phyloP scores from a whole-genome alignment of 2,888 invertebrate genomes.

The Rhopalosiphum nymphaeae region DNA sequence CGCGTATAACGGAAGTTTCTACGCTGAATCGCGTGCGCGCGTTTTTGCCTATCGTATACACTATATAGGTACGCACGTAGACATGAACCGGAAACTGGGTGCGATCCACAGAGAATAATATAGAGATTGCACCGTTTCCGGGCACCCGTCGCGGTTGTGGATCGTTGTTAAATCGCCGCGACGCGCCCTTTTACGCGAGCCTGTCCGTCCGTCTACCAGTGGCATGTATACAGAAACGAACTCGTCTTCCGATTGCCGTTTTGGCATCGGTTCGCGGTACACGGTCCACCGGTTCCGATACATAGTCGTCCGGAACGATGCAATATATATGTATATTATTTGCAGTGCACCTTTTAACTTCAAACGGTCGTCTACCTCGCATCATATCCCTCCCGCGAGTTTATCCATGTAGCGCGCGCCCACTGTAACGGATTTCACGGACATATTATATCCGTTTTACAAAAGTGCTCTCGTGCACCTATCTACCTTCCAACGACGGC shows the following conservation, averaged over 20 bases:
- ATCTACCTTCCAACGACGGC: background rate
- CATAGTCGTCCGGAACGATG: conserved; percentile 1
- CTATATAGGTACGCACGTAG: background rate
- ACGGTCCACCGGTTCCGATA: conserved; percentile 37
- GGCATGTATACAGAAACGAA: background rate
- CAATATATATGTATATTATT: background rate
- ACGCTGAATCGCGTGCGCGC: background rate
- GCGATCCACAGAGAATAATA: background rate
- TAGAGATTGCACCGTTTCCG: conserved; percentile 33
- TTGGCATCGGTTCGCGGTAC: conserved; percentile 41
- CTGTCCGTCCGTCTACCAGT: background rate
- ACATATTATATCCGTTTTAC: conserved; percentile 27
- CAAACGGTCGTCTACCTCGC: background rate
- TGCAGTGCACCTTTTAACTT: conserved; percentile 22
- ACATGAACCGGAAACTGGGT: background rate
- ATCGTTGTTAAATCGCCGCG: conserved; percentile 3
- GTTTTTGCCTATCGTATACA: background rate
- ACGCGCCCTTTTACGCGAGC: background rate
- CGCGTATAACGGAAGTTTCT: background rate
- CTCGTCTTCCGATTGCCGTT: conserved; percentile 59
- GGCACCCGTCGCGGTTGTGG: background rate
- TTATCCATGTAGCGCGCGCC: background rate
- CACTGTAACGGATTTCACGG: too few species aligned
- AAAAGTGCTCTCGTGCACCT: conserved; percentile 17
- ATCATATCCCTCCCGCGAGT: background rate